Base-by-base conservation (phyloP, 2,888 invertebrate genomes). In the Hyposoter dolosus region DNA sequence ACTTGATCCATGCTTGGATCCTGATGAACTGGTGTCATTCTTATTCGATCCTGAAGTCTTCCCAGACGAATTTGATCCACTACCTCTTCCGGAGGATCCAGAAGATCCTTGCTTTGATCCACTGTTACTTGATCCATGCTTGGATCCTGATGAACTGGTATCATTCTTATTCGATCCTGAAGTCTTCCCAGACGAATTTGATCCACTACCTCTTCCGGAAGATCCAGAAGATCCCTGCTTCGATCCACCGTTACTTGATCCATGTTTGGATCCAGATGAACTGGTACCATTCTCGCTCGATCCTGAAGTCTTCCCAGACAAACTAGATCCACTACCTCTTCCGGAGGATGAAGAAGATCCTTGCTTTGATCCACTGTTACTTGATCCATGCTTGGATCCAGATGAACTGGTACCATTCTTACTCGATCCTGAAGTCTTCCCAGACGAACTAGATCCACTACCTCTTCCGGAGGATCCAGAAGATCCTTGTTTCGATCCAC, bases 381-480 rank as follows among this genome's bases (percentile, higher is more conserved):
- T 28, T 19, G 19, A 40, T 47, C 17, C 72, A n/a, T 10, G 17
- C 3, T 0, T 80, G 60, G 84, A 86, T 66, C 56, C 74, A 80
- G 32, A 35, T 1, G 10, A n/a, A 47, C 17, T 3, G 17, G 60
- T 19, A 45, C 19, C 63, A 60, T 40, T 32, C 15, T 17, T 76
- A 63, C 50, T 32, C 10, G 19, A 35, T 47, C n/a, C 17, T 5
- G 15, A 17, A 17, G 28, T 63, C 0, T 12, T 63, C 0, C 9
- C 60, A 17, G 47, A 15, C 28, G 56, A 9, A 10, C 10, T 9
- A 17, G 17, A 47, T 32, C 32, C 32, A 32, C 3, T 32, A 32
- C 32, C 32, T 32, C 4, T 32, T 32, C 4, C 32, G 4, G 32
- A 32, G 32, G 32, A 32, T 3, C 32, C 32, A 4, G 32, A 43